Conservation (phyloP, 2,113 vertebrate genomes). For the Microtus oregoni region DNA sequence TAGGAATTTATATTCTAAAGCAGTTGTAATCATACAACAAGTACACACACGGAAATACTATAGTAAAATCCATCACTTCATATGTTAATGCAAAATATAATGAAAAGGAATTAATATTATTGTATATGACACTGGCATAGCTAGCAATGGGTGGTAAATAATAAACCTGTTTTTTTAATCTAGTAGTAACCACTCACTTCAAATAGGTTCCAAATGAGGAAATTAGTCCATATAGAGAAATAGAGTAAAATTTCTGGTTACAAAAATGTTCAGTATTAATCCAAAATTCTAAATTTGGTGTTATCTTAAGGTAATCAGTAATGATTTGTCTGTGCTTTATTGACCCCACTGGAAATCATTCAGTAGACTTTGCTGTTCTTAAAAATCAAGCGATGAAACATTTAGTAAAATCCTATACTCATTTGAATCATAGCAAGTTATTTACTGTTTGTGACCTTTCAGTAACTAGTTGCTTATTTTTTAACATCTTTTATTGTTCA, state of each 20-base stretch:
- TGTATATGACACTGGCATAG: not conserved
- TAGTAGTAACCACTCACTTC: not conserved
- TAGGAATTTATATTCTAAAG: not conserved
- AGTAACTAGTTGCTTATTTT: not conserved
- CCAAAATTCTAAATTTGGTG: not conserved
- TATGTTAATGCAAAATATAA: not conserved
- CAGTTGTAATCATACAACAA: not conserved
- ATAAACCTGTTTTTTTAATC: not conserved
- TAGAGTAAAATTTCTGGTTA: not conserved
- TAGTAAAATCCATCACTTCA: not conserved
- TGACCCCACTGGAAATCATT: constrained; percentile 18
- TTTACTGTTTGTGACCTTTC: constrained; percentile 20
- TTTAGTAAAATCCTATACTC: not conserved
- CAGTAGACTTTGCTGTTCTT: constrained; percentile 31
- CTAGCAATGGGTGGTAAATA: constrained; percentile 11
- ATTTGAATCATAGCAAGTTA: constrained; percentile 24
- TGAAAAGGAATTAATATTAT: not conserved
- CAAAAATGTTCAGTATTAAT: not conserved
- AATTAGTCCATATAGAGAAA: not conserved
- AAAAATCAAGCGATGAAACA: constrained; percentile 12
- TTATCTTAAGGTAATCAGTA: not conserved
- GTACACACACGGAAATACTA: not conserved
- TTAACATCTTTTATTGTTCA: constrained; percentile 9
- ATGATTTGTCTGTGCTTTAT: constrained; percentile 39
- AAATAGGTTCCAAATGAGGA: constrained; percentile 12